A percentile compares a stretch with the other conserved stretches of the same genome.
phyloP scores from a whole-genome alignment of 2,888 invertebrate species.

The Meiosimyza decipiens region DNA sequence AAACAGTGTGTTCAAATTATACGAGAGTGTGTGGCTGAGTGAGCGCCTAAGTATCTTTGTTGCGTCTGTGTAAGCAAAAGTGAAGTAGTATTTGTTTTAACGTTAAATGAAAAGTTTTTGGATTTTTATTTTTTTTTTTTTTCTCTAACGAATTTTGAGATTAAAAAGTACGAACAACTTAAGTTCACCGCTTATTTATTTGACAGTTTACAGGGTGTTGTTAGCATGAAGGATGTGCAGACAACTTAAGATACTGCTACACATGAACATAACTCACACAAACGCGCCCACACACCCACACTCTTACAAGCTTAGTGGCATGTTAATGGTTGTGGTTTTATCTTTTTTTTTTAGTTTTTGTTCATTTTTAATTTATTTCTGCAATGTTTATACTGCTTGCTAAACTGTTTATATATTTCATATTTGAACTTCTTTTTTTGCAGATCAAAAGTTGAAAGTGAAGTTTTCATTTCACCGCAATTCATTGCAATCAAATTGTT shows the following conservation, averaged over 20 bases:
- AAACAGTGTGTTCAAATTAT: too few species aligned
- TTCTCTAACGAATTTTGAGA: slow-evolving; percentile 10
- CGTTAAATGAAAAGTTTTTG: background rate
- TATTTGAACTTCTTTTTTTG: background rate
- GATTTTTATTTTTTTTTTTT: slow-evolving; percentile 10
- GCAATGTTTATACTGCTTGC: too few species aligned
- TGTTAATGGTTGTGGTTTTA: slow-evolving; percentile 1
- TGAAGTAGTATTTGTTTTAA: too few species aligned
- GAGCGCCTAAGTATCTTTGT: too few species aligned
- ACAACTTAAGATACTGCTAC: background rate
- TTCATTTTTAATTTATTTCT: background rate
- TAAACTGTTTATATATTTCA: background rate
- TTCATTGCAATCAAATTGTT: slow-evolving; percentile 20
- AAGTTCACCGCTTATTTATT: background rate
- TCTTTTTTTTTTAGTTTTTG: background rate
- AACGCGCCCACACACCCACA: background rate
- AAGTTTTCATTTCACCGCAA: slow-evolving; percentile 7
- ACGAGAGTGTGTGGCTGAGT: too few species aligned
- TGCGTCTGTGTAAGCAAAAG: too few species aligned
- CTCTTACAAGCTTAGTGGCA: background rate
- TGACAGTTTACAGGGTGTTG: background rate
- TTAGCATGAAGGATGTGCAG: background rate
- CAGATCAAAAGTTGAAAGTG: slow-evolving; percentile 1
- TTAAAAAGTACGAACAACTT: slow-evolving; percentile 22
- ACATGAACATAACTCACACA: background rate